phyloP scores from a whole-genome alignment of 2,797 vertebrate species.

The Cossypha niveicapilla region DNA sequence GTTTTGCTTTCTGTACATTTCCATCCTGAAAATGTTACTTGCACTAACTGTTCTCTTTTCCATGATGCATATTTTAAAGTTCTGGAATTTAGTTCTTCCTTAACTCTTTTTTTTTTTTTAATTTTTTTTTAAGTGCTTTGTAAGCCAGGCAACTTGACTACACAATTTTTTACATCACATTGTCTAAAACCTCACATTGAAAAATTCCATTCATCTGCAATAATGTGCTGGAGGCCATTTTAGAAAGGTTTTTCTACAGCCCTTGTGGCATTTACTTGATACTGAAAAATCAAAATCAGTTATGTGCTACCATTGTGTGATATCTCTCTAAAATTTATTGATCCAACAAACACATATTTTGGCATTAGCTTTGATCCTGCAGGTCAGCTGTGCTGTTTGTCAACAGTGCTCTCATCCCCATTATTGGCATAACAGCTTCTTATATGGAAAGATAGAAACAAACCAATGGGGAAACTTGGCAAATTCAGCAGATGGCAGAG shows the following conservation, averaged over 20 bases:
- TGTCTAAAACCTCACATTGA: background rate
- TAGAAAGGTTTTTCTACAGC: background rate
- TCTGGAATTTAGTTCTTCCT: background rate
- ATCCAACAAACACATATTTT: background rate
- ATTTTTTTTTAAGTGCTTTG: background rate
- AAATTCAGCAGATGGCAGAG: background rate
- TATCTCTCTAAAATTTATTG: background rate
- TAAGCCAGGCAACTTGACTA: background rate
- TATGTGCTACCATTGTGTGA: background rate
- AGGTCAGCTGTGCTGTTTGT: background rate
- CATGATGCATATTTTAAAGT: background rate
- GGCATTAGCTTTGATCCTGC: background rate
- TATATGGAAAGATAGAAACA: constrained; percentile 11
- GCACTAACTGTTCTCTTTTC: background rate
- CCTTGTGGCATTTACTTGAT: background rate
- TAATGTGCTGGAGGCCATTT: background rate
- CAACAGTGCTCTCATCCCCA: background rate
- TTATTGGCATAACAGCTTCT: background rate
- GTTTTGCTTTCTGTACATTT: background rate
- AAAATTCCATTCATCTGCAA: background rate
- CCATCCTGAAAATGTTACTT: background rate
- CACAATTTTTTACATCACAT: background rate
- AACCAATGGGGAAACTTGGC: background rate
- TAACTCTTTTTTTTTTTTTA: fast-evolving
- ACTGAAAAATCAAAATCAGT: background rate